Conservation (phyloP, 2,797 vertebrate genomes). For the Amblyraja radiata region DNA sequence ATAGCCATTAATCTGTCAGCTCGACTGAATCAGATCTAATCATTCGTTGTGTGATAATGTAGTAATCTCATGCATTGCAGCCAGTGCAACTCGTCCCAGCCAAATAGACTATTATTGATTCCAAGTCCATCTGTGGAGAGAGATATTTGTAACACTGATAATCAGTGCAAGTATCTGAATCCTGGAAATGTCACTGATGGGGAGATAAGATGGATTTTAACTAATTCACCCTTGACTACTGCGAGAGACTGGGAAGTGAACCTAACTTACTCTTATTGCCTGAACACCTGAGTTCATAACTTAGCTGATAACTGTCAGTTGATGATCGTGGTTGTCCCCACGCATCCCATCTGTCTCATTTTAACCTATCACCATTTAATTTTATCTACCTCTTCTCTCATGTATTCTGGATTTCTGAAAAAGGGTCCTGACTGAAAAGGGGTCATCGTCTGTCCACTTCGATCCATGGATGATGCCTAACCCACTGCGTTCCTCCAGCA, state of each 20-base stretch:
- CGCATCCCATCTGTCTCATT: neutral
- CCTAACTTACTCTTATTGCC: neutral
- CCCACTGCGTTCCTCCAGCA: too few species aligned
- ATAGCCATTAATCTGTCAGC: neutral
- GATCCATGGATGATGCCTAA: too few species aligned
- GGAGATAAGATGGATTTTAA: neutral
- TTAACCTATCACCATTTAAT: neutral
- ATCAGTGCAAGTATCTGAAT: conserved; percentile 12
- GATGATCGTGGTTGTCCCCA: neutral
- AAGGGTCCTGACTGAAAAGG: too few species aligned
- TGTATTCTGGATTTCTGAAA: neutral
- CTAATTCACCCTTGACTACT: conserved; percentile 7
- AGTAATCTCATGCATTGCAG: conserved; percentile 8
- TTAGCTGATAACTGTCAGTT: too few species aligned
- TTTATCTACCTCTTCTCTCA: neutral
- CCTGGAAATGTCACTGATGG: conserved; percentile 19
- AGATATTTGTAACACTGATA: conserved; percentile 7
- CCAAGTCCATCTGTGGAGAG: neutral
- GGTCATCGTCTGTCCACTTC: too few species aligned
- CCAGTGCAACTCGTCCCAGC: neutral
- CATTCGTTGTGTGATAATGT: neutral
- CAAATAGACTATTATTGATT: conserved; percentile 30
- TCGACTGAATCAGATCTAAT: conserved; percentile 6
- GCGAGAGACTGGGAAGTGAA: neutral
- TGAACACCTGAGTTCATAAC: too few species aligned